Base-by-base conservation (phyloP, 1,140 invertebrate species). In the Gryllus bimaculatus region DNA sequence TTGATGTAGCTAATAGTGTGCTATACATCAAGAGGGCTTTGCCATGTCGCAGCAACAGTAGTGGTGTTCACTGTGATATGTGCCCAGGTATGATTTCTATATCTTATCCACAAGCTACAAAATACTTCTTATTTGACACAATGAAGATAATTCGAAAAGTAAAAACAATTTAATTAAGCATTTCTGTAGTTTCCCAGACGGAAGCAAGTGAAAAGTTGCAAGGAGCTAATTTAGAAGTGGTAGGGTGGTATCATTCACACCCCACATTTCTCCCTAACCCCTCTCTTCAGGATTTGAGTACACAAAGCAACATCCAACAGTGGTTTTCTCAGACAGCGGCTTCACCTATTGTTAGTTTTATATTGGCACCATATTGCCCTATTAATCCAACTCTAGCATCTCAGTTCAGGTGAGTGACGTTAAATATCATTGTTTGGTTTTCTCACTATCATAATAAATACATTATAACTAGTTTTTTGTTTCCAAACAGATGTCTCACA, bases 61-160 rank as follows among this genome's bases (percentile, higher is more conserved):
- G 89, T 49, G 86, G 87, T 48, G 90, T 91, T 48, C 91, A 92
- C 85, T 93, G 92, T 84, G 93, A 94, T 81, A 93, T 93, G 91
- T 93, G 93, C 83, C 92, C 93, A 79, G 89, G 91, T 92, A 82
- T 15, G 18, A 66, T 13, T 66, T 66, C 18, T 66, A 18, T 18
- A 74, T 78, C 21, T 49, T 48, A 12, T 48, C 48, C 15, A 77
- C 76, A 20, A 13, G n/a, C 26, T 47, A 20, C 21, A 21, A 76
- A 76, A 79, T 21, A 12, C 10, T 76, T 76, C 18, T 4, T 26
- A 6, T 73, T 7, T 66, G 54, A 2, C 7, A 66, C 10, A 66
- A 13, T 66, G 2, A 13, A 39, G 26, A 39, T 39, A 5, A 39
- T 39, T 39, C 5, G 26, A 39, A 39, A 39, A 39, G 1, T 39